Evolutionary conservation across 1,140 invertebrate species (phyloP).

Genomic region (Colletes latitarsis): DNA sequence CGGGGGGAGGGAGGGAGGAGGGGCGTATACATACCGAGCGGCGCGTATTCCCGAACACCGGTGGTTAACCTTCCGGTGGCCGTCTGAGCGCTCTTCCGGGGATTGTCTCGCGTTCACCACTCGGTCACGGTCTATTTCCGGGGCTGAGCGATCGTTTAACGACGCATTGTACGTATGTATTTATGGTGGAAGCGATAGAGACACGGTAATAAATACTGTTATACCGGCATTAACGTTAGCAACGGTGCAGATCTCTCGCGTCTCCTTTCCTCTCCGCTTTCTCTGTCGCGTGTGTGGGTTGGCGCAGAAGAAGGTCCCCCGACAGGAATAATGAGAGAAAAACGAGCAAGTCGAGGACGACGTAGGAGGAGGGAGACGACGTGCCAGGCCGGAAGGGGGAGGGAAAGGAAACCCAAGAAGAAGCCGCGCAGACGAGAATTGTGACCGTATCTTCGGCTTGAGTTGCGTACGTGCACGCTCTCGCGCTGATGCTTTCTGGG

Average conservation of each 20-base stretch:
- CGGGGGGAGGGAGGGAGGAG: too few species aligned
- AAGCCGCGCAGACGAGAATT: conserved; percentile 2
- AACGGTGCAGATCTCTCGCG: conserved; percentile 33
- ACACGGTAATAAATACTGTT: conserved; percentile 67
- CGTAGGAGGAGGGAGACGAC: neutral
- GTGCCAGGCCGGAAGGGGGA: neutral
- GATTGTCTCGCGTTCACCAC: conserved; percentile 62
- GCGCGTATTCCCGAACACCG: conserved; percentile 22
- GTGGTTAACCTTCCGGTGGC: conserved; percentile 62
- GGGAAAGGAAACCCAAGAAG: neutral
- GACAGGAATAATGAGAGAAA: conserved; percentile 58
- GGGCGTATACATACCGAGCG: neutral
- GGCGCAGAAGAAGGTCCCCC: conserved; percentile 29
- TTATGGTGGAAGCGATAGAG: conserved; percentile 65
- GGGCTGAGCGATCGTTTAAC: conserved; percentile 63
- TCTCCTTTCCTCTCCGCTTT: neutral
- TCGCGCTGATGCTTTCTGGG: conserved; percentile 43
- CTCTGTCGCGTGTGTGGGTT: conserved; percentile 51
- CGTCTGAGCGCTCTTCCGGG: conserved; percentile 65
- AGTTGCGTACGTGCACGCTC: neutral
- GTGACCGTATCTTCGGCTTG: conserved; percentile 4
- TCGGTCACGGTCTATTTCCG: conserved; percentile 70
- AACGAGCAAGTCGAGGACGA: conserved; percentile 6
- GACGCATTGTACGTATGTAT: conserved; percentile 69
- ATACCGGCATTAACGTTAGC: conserved; percentile 63